Conservation (phyloP, 1,140 invertebrate species). For the Varroa destructor region DNA sequence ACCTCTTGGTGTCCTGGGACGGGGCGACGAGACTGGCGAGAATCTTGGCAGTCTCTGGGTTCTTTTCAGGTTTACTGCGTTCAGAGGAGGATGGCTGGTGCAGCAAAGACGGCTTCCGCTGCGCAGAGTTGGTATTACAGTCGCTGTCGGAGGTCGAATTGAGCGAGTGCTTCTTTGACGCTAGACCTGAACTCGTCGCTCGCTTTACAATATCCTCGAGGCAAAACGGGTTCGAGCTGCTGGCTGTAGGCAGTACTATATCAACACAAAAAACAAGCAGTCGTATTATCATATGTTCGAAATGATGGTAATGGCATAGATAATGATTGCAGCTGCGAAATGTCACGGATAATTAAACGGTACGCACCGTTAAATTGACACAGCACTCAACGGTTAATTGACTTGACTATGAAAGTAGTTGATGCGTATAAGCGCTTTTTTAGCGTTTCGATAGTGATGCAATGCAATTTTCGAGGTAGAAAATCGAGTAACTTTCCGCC, state of each 20-base stretch:
- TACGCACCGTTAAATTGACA: too few relatives aligned
- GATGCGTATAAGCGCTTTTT: too few relatives aligned
- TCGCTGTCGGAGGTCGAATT: constrained; percentile 25
- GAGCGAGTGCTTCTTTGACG: constrained; percentile 27
- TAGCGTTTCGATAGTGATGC: too few relatives aligned
- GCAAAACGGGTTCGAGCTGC: constrained; percentile 21
- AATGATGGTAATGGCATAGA: too few relatives aligned
- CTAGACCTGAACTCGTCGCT: constrained; percentile 24
- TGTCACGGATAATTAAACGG: too few relatives aligned
- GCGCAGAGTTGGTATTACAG: constrained; percentile 24
- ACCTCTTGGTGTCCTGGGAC: constrained; percentile 23
- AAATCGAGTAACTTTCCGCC: too few relatives aligned
- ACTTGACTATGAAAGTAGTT: too few relatives aligned
- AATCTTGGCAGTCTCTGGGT: constrained; percentile 20
- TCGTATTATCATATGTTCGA: too few relatives aligned
- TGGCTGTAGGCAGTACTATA: background rate
- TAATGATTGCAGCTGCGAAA: too few relatives aligned
- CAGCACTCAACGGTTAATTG: too few relatives aligned
- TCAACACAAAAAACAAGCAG: too few relatives aligned
- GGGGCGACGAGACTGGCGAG: constrained; percentile 22
- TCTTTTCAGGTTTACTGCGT: constrained; percentile 5
- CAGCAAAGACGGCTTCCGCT: constrained; percentile 14
- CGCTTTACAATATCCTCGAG: constrained; percentile 22
- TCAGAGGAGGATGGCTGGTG: constrained; percentile 20
- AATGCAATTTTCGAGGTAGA: too few relatives aligned